Conservation (phyloP, 2,113 vertebrate species). For the Halcyon malimbica region DNA sequence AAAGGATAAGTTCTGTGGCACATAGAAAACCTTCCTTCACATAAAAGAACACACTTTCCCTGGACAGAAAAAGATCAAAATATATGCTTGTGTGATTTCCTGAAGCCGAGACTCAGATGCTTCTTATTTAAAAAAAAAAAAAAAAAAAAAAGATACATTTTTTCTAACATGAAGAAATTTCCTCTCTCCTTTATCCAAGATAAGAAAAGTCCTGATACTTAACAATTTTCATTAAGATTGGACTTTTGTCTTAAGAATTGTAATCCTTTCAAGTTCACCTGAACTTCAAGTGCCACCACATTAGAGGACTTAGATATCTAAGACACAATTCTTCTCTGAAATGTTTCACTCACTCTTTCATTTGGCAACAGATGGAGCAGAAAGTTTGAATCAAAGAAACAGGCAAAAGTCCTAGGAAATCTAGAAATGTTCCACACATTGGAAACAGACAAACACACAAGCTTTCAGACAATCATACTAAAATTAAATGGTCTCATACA, state of each 20-base stretch:
- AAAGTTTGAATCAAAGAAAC: background rate
- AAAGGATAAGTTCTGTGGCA: background rate
- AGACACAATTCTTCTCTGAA: background rate
- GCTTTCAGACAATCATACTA: background rate
- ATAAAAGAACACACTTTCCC: background rate
- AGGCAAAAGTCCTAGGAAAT: background rate
- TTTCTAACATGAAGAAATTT: background rate
- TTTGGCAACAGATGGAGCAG: background rate
- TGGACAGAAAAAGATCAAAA: background rate
- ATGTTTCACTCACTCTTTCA: background rate
- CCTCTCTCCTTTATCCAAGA: background rate
- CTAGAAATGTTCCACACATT: background rate
- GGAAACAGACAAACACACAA: background rate
- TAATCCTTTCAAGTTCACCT: background rate
- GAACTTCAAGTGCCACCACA: background rate
- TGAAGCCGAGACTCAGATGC: background rate
- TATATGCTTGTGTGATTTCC: background rate
- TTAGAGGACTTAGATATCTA: background rate
- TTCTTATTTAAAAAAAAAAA: background rate
- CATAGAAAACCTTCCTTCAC: background rate
- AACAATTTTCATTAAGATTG: background rate
- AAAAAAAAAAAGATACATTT: background rate
- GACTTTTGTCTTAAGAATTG: background rate
- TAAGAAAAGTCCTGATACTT: background rate
- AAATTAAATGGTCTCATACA: background rate